Conservation (phyloP, 2,797 vertebrate genomes). For the Periophthalmus magnuspinnatus region DNA sequence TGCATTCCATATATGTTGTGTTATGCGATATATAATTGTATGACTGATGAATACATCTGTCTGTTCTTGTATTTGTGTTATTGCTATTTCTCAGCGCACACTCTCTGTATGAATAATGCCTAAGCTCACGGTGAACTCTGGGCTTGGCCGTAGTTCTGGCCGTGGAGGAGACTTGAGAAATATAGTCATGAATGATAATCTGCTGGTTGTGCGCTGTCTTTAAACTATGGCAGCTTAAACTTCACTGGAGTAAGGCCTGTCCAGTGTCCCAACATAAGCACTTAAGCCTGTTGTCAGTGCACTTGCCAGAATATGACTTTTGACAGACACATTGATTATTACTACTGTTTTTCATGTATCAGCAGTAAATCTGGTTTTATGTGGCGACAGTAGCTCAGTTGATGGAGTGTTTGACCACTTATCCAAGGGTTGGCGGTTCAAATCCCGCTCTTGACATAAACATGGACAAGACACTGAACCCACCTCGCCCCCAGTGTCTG, state of each 20-base stretch:
- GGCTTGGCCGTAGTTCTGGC: conserved; percentile 57
- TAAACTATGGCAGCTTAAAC: conserved; percentile 5
- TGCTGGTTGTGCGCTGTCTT: conserved; percentile 18
- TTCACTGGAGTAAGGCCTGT: conserved; percentile 35
- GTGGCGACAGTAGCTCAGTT: not conserved
- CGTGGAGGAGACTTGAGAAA: conserved; percentile 7
- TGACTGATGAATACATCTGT: conserved; percentile 39
- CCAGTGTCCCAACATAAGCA: conserved; percentile 15
- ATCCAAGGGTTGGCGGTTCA: too few species aligned
- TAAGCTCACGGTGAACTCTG: conserved; percentile 51
- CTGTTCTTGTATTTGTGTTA: conserved; percentile 52
- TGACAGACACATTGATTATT: not conserved
- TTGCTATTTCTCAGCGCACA: conserved; percentile 41
- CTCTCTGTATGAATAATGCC: conserved; percentile 55
- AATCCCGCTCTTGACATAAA: too few species aligned
- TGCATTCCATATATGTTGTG: not conserved
- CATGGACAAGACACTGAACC: too few species aligned
- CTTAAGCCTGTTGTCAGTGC: not conserved
- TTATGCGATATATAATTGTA: not conserved
- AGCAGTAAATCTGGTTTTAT: not conserved
- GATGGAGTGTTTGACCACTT: too few species aligned
- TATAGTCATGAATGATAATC: conserved; percentile 14
- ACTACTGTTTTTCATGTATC: not conserved
- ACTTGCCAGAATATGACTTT: not conserved
- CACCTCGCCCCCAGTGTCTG: too few species aligned